A percentile compares a stretch with the other conserved stretches of the same genome.
Evolutionary conservation across 2,113 vertebrate species (phyloP).

Genomic region (Coptodon rendalli): DNA sequence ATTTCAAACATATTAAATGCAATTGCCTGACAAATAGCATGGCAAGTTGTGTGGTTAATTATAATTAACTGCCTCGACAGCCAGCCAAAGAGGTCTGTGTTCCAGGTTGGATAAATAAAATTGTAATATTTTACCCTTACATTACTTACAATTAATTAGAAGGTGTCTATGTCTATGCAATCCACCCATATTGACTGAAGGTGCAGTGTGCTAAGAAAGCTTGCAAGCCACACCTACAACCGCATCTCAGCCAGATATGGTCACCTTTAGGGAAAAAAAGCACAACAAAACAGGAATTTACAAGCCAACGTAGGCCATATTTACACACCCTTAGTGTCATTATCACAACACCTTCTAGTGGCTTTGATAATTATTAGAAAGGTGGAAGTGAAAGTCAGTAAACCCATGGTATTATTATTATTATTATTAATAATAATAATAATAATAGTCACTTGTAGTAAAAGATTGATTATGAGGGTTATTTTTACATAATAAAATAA

Average conservation of each 20-base stretch:
- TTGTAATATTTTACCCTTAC: background rate
- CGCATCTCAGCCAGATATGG: rapidly evolving
- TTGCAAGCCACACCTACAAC: background rate
- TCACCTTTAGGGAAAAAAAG: background rate
- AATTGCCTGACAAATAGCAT: background rate
- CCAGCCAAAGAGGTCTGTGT: rapidly evolving
- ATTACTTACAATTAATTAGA: background rate
- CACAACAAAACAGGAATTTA: background rate
- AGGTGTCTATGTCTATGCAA: background rate
- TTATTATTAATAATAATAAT: background rate
- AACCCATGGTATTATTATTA: background rate
- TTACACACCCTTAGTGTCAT: background rate
- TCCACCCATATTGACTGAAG: background rate
- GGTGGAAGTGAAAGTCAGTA: background rate
- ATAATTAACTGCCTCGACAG: background rate
- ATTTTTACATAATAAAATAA: background rate
- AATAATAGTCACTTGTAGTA: background rate
- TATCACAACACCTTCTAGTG: background rate
- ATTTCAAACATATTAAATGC: background rate
- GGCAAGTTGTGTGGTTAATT: background rate
- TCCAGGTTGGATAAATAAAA: background rate
- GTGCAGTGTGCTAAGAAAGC: background rate
- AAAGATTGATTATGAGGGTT: background rate
- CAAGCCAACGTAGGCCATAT: rapidly evolving
- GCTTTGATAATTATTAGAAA: background rate